Base-by-base conservation (phyloP, 2,888 invertebrate species). In the Scaptomyza tumidula region DNA sequence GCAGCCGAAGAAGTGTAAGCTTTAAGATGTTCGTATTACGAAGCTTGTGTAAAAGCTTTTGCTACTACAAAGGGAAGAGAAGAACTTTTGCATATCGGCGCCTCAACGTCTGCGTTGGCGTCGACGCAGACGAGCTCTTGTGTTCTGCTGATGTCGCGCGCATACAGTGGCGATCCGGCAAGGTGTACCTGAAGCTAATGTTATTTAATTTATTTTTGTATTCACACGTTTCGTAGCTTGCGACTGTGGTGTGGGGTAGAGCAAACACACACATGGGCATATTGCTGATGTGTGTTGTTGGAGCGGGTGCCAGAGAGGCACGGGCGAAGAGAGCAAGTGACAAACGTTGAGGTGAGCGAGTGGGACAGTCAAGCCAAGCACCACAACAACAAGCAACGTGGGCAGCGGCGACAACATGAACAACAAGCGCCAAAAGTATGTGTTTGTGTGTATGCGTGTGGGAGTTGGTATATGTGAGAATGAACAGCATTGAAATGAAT, bases 171-270 rank as follows among this genome's bases (percentile, higher is more conserved):
- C 75, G 78, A 71, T 78, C 73, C 75, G 80, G 83, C 88, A 88
- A 83, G 88, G 83, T 83, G 83, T 83, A 83, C 88, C 81, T 80
- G 56, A 65, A 86, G 71, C 84, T 86, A 88, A 83, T 84, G 85
- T 88, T 85, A 87, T 88, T 85, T 85, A 78, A 87, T 87, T 88
- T 87, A 82, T 87, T 85, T 87, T 87, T 65, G 86, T 82, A 82
- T 85, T 85, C 89, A 89, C 87, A 86, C 85, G 74, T 88, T 84
- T 70, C 45, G 65, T 58, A 46, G 44, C 68, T 49, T 11, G 11
- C 13, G 13, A 5, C 35, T 11, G 16, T 56, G 44, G 46, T 64
- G 60, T 59, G 56, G 53, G 58, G 29, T 3, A 10, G 10, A 58
- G 55, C 55, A 29, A 35, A 71, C 62, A 58, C 50, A 35, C 31